Conservation (phyloP, 2,888 invertebrate genomes). For the Deilephila porcellus region DNA sequence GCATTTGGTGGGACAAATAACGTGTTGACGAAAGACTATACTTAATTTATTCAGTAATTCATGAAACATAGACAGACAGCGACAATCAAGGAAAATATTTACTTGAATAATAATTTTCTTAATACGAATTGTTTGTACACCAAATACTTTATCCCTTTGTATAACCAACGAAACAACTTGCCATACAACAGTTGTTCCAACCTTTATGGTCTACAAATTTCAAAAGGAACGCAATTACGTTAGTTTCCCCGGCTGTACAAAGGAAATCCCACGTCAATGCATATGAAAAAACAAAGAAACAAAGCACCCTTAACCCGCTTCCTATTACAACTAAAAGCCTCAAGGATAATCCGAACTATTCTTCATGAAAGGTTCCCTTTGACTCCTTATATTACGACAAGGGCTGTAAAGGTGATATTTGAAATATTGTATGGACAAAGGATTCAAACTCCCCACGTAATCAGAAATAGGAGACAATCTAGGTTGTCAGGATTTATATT, state of each 20-base stretch:
- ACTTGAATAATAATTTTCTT: neutral
- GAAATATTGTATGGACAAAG: too few relatives aligned
- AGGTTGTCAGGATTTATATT: too few relatives aligned
- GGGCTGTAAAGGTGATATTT: neutral
- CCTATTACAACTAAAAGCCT: constrained; percentile 3
- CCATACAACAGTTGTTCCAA: neutral
- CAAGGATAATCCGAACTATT: neutral
- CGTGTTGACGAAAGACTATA: neutral
- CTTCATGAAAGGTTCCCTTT: neutral
- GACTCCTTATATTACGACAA: neutral
- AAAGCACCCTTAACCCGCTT: constrained; percentile 2
- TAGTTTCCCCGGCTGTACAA: neutral
- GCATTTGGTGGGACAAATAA: neutral
- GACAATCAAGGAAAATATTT: neutral
- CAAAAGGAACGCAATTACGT: neutral
- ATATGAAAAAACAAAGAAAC: neutral
- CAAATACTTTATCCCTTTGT: neutral
- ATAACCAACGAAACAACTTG: neutral
- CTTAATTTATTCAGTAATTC: too few relatives aligned
- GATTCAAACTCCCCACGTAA: too few relatives aligned
- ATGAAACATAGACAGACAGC: too few relatives aligned
- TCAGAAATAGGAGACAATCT: too few relatives aligned
- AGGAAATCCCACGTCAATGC: neutral
- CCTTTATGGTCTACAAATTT: neutral
- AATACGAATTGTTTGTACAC: neutral